Evolutionary conservation across 2,797 vertebrate species (phyloP).

Genomic region (Rhabdomys pumilio): DNA sequence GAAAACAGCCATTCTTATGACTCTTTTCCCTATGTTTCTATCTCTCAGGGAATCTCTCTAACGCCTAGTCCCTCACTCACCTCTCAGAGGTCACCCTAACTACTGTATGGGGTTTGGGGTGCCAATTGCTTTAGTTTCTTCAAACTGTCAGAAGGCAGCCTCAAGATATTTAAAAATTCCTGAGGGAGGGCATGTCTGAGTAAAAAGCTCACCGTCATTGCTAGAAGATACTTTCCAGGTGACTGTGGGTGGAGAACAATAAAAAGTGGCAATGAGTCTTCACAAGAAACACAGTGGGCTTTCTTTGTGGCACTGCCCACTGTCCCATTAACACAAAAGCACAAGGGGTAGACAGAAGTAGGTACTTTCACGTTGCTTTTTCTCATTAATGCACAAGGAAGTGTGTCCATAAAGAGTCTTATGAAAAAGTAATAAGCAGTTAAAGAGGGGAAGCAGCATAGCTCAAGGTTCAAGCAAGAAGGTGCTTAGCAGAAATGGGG

Average conservation of each 20-base stretch:
- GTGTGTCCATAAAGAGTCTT: neutral
- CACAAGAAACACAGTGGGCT: neutral
- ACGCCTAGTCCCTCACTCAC: neutral
- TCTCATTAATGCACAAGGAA: neutral
- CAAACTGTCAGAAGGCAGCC: neutral
- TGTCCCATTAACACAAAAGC: neutral
- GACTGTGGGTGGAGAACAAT: neutral
- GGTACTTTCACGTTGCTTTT: neutral
- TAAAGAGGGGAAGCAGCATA: slow-evolving; percentile 8
- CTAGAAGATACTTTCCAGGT: neutral
- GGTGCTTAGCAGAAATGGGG: neutral
- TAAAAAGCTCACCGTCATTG: neutral
- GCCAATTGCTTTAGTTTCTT: neutral
- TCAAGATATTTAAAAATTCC: slow-evolving; percentile 32
- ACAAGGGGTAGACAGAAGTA: neutral
- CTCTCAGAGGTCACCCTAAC: neutral
- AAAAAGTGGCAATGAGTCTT: neutral
- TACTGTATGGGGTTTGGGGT: neutral
- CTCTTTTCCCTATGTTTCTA: neutral
- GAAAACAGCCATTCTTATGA: neutral
- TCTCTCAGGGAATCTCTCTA: neutral
- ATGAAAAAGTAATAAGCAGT: slow-evolving; percentile 14
- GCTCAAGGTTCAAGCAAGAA: neutral
- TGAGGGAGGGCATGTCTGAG: neutral
- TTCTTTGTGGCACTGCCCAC: neutral